Base-by-base conservation (phyloP, 2,113 vertebrate genomes). In the Amphiprion percula region DNA sequence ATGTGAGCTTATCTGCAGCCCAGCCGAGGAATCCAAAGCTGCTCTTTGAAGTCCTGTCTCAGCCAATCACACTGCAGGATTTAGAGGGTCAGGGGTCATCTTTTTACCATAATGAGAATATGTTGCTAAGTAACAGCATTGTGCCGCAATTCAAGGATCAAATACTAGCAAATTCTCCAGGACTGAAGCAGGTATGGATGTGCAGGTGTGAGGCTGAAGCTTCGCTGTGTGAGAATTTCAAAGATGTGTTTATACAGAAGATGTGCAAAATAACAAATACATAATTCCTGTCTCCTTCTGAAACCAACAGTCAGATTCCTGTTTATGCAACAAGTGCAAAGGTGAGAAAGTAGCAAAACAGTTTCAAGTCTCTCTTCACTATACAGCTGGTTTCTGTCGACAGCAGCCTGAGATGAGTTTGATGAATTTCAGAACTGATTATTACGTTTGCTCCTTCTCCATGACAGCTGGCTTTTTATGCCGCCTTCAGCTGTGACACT, bases 41-140 rank as follows among this genome's bases (percentile, higher is more conserved):
- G 60, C 77, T 82, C 84, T 92, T 92, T 92, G 88, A 91, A 89
- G 88, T 87, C 77, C 46, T 70, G 78, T 68, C 82, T 86, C 63
- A 84, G 68, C 85, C 88, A 86, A 91, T 91, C 62, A 53, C 19
- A 76, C 53, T 1, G 16, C 15, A 49, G 65, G 87, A 88, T 84
- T 90, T 85, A 70, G 16, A 75, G 67, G 84, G 85, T 89, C 85
- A 83, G 63, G 58, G 86, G 88, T 92, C 77, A 76, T 6, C 73
- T 74, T 84, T 90, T 92, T 86, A 91, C 85, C 84, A 90, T 89
- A 84, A 90, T 76, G 67, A 85, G 76, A 80, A 87, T 91, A 83
- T 82, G 88, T 92, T 91, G 87, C 86, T 84, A 82, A 89, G 90
- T 79, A 88, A 91, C 84, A 75, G 83, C 70, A 81, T 70, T 87